Evolutionary conservation across 2,888 invertebrate genomes (phyloP), one percentile per base, ranked within the genome.

Genomic region (Synergus umbraculus): DNA sequence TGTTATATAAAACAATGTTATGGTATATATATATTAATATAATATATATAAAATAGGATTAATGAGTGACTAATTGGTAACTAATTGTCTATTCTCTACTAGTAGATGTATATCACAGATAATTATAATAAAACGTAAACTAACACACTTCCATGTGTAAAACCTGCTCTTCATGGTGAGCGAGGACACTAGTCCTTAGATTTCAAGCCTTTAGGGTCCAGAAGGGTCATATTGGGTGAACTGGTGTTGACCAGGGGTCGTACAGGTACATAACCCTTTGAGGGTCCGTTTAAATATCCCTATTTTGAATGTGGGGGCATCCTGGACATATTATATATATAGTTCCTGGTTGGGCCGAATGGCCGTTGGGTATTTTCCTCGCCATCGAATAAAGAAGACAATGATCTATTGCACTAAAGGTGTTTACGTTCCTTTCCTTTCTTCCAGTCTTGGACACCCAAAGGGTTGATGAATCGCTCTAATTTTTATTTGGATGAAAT

Each of bases 191-290:
- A 29, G 69, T 29, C 46, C 18, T 69, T 49, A 29, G 1, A 29
- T 49, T 69, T 49, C 29, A 69, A 54, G 69, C 69, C 49, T 49
- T 69, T 49, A 49, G 46, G 54, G 37, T 73, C 54, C 54, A 54
- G 73, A 41, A 29, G 54, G 73, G 73, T 73, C 73, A 73, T 73
- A 73, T 54, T 54, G 73, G 73, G 37, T 73, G 73, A 73, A 37
- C 85, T 86, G 86, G 80, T 82, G 84, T 82, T 81, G 87, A 83
- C 84, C 84, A 83, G 83, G 88, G 91, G 90, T 91, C 89, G 69
- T 81, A 88, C 91, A 91, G 91, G 91, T 91, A 91, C 88, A 89
- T 89, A 88, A 91, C 89, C 91, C 89, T 88, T 89, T 85, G 80
- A 44, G 82, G 85, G 88, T 82, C 87, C 86, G 83, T 89, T 90